Evolutionary conservation across 2,113 vertebrate genomes (phyloP), one percentile per base, ranked within the genome.

Genomic region (Pteropus alecto): DNA sequence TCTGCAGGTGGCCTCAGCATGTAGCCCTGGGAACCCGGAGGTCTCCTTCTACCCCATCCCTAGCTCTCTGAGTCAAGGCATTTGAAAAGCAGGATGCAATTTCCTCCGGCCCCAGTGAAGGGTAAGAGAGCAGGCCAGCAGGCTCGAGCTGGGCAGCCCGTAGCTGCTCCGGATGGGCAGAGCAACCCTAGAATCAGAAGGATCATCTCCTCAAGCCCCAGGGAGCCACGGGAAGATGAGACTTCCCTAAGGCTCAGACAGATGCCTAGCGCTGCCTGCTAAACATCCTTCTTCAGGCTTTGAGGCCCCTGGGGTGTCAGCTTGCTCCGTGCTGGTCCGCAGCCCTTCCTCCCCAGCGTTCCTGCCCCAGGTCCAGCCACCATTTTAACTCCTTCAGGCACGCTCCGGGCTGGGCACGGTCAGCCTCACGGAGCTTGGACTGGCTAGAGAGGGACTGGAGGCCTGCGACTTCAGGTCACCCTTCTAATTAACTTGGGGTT

Each of bases 31-130:
- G 13, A 51, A 60, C 43, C 61, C 24, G 16, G 51, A 35, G 63
- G 33, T 13, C 41, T 41, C 33, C 33, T 18, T 9, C 28, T 1
- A 5, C 35, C 22, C 22, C 0, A 15, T 9, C 18, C 61, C 63
- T 24, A 46, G 48, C 46, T 3, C 61, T 56, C 4, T 15, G 43
- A 35, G 22, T 56, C 46, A 5, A 38, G 60, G 54, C 76, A n/a
- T 41, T 51, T 71, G 61, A 33, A 13, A 58, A 51, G 33, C 74
- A 24, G 41, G 18, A 4, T 9, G 10, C 19, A 41, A 2, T 28
- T 71, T n/a, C 26, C 35, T n/a, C 54, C 15, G n/a, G 63, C 7
- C 74, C 51, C 41, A 11, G 48, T 58, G 73, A 35, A 38, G 11
- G 61, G 10, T 3, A 3, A n/a, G 63, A 51, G n/a, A 14, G 63